A percentile compares a stretch with the other conserved stretches of the same genome.
phyloP scores from a whole-genome alignment of 2,113 vertebrate genomes.

The Nothobranchius kuhntae region DNA sequence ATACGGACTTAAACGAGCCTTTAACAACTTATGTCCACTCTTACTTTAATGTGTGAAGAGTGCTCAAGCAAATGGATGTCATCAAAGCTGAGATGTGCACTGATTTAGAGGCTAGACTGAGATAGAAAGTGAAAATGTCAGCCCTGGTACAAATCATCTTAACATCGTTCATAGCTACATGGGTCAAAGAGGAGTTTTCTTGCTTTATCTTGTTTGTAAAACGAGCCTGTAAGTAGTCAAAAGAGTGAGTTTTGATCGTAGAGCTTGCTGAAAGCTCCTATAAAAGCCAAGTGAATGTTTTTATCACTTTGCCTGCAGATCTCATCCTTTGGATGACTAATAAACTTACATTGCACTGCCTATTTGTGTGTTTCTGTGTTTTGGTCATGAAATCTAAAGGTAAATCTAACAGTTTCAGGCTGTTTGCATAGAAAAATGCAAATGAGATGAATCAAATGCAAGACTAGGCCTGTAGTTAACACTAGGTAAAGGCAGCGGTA shows the following conservation, averaged over 20 bases:
- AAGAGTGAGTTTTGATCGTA: conserved; percentile 21
- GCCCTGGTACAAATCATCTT: conserved; percentile 64
- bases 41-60: conserved; percentile 67
- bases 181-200: conserved; percentile 63
- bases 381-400: conserved; percentile 37
- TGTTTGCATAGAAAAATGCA: conserved; percentile 51
- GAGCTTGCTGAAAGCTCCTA: not conserved
- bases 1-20: conserved; percentile 57
- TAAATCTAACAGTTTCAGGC: conserved; percentile 32
- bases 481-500: conserved; percentile 17
- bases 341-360: conserved; percentile 16
- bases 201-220: conserved; percentile 46
- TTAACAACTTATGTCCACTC: conserved; percentile 61
- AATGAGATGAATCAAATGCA: conserved; percentile 30
- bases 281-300: not conserved
- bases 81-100: conserved; percentile 65
- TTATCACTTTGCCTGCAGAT: conserved; percentile 24
- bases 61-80: conserved; percentile 72
- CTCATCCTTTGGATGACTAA: conserved; percentile 18
- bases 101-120: conserved; percentile 67
- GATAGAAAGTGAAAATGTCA: conserved; percentile 41
- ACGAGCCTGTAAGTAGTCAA: conserved; percentile 59
- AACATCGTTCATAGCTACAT: conserved; percentile 64
- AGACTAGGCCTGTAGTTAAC: conserved; percentile 38
- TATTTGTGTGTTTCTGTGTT: conserved; percentile 33